A percentile compares a stretch with the other conserved stretches of the same genome.
Evolutionary conservation across 2,113 vertebrate genomes (phyloP).

Genomic region (Microtus pennsylvanicus): DNA sequence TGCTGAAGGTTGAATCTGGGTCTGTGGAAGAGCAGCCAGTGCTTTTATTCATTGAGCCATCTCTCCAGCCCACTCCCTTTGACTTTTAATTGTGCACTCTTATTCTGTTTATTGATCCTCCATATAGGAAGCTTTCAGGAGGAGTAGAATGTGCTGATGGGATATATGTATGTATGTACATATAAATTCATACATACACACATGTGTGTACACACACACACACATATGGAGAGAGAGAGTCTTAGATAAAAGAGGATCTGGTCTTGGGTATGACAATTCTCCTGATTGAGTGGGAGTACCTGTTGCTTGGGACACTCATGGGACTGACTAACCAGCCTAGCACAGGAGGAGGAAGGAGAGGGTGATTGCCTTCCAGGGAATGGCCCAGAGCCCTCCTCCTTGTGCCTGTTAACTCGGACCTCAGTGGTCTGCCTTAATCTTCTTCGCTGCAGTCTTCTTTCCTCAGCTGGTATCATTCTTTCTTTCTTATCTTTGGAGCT

Average conservation of each 20-base stretch:
- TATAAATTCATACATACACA: neutral
- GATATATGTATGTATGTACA: neutral
- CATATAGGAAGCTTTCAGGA: neutral
- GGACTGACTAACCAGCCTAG: neutral
- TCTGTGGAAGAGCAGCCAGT: neutral
- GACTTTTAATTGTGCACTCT: neutral
- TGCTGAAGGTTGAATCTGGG: neutral
- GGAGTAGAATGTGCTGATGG: neutral
- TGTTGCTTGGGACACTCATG: neutral
- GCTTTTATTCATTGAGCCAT: neutral
- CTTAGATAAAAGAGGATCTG: neutral
- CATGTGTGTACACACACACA: neutral
- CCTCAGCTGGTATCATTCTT: neutral
- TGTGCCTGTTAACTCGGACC: neutral
- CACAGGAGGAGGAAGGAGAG: neutral
- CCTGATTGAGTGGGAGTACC: neutral
- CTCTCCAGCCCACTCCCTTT: neutral
- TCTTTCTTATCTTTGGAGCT: constrained; percentile 57
- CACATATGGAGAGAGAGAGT: neutral
- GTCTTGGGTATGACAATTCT: neutral
- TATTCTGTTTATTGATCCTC: neutral
- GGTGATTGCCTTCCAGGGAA: neutral
- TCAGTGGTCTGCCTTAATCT: constrained; percentile 39
- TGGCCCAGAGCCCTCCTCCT: neutral
- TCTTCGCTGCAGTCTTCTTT: neutral